phyloP scores from a whole-genome alignment of 2,797 vertebrate genomes.

The Clarias laeviceps region DNA sequence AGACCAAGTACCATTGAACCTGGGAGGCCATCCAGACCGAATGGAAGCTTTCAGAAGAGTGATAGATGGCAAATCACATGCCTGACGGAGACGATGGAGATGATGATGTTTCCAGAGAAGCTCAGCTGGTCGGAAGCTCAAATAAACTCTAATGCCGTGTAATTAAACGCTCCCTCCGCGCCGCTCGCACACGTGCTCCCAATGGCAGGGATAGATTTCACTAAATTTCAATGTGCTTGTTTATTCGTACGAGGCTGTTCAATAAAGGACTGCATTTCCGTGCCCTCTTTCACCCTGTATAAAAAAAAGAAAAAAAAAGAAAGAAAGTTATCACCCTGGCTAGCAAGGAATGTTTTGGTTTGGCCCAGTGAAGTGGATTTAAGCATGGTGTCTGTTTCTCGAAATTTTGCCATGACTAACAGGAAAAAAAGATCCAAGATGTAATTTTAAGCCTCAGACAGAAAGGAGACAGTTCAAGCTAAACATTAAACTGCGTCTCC shows the following conservation, averaged over 20 bases:
- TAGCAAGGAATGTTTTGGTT: conserved; percentile 6
- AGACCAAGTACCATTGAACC: background rate
- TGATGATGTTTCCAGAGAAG: conserved; percentile 9
- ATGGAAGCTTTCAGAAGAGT: background rate
- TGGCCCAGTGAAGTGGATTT: background rate
- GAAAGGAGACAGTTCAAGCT: background rate
- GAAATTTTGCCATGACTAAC: background rate
- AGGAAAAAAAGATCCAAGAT: background rate
- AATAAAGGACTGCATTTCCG: background rate
- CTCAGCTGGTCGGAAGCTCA: background rate
- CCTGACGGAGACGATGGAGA: background rate
- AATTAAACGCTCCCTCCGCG: background rate
- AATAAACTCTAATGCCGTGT: background rate
- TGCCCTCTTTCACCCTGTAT: background rate
- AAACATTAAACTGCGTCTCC: background rate
- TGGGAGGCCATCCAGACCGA: background rate
- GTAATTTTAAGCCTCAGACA: background rate
- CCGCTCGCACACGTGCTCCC: background rate
- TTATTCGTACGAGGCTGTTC: background rate
- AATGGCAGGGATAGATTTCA: too few species aligned
- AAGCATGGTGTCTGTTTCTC: background rate
- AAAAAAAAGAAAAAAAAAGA: background rate
- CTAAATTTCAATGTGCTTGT: background rate
- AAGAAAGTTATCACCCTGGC: too few species aligned
- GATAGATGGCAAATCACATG: background rate